Evolutionary conservation across 2,113 vertebrate species (phyloP).

Genomic region (Xenopus tropicalis): UCB_Xtro_10.0 CM004446.2:16000001-16000500

Average conservation of each 20-base stretch:
- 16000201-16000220: neutral
- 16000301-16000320: conserved; percentile 92
- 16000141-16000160: no score
- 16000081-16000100: conserved; percentile 90
- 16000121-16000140: conserved; percentile 72
- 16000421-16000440: no score
- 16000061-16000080: conserved; percentile 90
- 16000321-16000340: conserved; percentile 90
- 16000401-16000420: no score
- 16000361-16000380: neutral
- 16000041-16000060: conserved; percentile 90
- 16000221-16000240: conserved; percentile 85
- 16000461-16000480: no score
- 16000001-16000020: neutral
- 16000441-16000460: no score
- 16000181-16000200: no score
- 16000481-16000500: no score
- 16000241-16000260: conserved; percentile 86
- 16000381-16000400: no score
- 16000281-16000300: conserved; percentile 93
- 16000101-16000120: conserved; percentile 87
- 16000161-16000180: no score
- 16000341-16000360: neutral
- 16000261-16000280: conserved; percentile 92
- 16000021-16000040: conserved; percentile 86